Evolutionary conservation across 2,113 vertebrate species (phyloP).

Genomic region (Bufo bufo): DNA sequence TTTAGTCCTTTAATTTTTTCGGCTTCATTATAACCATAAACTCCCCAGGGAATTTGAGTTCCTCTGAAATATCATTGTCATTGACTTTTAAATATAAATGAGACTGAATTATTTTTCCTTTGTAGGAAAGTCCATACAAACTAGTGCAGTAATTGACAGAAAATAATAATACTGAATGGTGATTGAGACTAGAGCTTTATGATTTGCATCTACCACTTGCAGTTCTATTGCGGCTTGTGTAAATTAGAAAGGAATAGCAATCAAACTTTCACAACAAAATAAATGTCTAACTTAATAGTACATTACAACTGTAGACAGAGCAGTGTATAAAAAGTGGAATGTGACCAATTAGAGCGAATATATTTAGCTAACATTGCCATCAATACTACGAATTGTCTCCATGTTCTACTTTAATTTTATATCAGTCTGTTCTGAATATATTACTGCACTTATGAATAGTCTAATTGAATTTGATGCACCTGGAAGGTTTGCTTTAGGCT

Average conservation of each 20-base stretch:
- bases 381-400: neutral
- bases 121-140: neutral
- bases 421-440: neutral
- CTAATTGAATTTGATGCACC: neutral
- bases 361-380: neutral
- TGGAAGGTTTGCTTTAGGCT: neutral
- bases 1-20: conserved; percentile 14
- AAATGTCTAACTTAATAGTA: neutral
- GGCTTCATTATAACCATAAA: conserved; percentile 11
- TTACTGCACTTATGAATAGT: neutral
- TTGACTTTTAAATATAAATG: conserved; percentile 19
- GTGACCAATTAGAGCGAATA: neutral
- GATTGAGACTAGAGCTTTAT: neutral
- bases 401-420: neutral
- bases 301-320: neutral
- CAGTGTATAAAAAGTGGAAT: neutral
- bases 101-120: neutral
- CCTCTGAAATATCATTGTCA: conserved; percentile 1
- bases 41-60: neutral
- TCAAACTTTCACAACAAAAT: neutral
- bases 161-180: neutral
- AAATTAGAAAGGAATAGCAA: neutral
- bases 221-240: neutral
- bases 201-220: neutral
- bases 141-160: neutral